Evolutionary conservation across 2,113 vertebrate species (phyloP), one percentile per base, ranked within the genome.

Genomic region (Sturnus vulgaris): DNA sequence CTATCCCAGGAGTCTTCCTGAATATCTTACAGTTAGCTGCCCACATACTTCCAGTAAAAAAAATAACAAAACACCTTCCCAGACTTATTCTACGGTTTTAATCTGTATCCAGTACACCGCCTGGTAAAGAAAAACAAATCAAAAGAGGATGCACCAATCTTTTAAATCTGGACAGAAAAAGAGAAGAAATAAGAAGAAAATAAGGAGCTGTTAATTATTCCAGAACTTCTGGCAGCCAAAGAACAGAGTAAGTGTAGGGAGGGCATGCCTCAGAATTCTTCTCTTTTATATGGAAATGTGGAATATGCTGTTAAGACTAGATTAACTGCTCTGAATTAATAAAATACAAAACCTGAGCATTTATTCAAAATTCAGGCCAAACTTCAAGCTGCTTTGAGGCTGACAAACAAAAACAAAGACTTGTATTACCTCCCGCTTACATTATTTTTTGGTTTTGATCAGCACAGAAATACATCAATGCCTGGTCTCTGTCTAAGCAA

Each of bases 271-370:
- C 53, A 80, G 75, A 91, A 92, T 28, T 80, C 50, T 84, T 72
- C 39, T 47, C 47, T 96, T 97, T 93, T 92, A 88, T 88, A 92
- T 92, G 87, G 78, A 95, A 91, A 95, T 91, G 66, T 13, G 59
- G 53, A 70, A 92, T 46, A 28, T 47, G 23, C 52, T 63, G 63
- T 77, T 95, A 90, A 87, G 27, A 70, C 42, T 83, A 94, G 84
- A 95, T 94, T 87, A 95, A 95, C n/a, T 11, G 10, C 23, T 61
- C 59, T 94, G 89, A 94, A 90, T 92, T 82, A 95, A 95, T 82
- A 95, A 91, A 87, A 95, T 72, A 90, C 15, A 87, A 89, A 92
- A n/a, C 37, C 39, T 82, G 56, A 91, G 73, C 37, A 52, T 80
- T 80, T 88, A 93, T 85, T 92, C 55, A 88, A 86, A 78, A 86